Evolutionary conservation across 2,888 invertebrate genomes (phyloP).

Genomic region (Alitta virens): DNA sequence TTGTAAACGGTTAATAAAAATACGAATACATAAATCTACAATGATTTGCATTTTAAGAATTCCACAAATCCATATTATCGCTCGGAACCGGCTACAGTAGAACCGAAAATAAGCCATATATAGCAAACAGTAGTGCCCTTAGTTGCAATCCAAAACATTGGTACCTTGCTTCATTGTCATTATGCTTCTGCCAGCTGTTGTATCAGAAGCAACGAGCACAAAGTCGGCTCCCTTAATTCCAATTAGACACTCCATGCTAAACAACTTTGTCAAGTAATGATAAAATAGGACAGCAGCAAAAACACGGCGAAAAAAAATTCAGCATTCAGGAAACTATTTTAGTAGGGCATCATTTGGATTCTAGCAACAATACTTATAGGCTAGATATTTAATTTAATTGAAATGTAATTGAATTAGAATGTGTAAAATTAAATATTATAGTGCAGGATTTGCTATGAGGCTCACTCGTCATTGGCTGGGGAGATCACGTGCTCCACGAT

Average conservation of each 20-base stretch:
- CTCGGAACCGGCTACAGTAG: neutral
- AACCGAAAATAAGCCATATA: neutral
- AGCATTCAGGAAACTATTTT: too few species aligned
- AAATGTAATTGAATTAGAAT: too few species aligned
- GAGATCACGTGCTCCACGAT: neutral
- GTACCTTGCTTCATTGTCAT: constrained; percentile 33
- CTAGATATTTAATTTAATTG: too few species aligned
- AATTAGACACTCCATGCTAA: constrained; percentile 32
- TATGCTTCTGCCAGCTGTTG: constrained; percentile 28
- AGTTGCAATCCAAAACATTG: neutral
- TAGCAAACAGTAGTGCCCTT: neutral
- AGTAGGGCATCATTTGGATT: too few species aligned
- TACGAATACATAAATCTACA: neutral
- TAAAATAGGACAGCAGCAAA: too few species aligned
- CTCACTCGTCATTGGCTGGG: too few species aligned
- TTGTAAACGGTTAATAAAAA: neutral
- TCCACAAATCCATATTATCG: neutral
- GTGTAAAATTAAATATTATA: too few species aligned
- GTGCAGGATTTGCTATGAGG: too few species aligned
- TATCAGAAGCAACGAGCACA: constrained; percentile 32
- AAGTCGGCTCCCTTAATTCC: constrained; percentile 32
- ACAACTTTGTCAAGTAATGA: neutral
- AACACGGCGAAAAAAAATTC: too few species aligned
- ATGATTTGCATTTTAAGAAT: neutral
- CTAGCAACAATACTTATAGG: too few species aligned